These are phyloP conservation scores for Eristalinus sepulchralis DNA, from an alignment of 2,888 invertebrate genomes.

Conservation along the genomic window DNA sequence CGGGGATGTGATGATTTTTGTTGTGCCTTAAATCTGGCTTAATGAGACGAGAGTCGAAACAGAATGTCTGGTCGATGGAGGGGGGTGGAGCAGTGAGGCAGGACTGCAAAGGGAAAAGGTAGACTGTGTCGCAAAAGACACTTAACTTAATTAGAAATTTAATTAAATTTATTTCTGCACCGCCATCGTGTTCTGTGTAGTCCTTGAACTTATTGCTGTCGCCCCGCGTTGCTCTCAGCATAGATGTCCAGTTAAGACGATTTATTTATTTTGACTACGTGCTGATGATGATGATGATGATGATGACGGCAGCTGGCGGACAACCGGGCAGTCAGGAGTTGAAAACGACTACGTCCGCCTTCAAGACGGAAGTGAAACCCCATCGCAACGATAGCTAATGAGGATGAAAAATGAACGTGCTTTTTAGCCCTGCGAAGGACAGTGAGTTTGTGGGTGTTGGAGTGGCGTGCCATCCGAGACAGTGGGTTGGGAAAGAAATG, in stretches of 20 bases:
- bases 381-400: constrained; percentile 56
- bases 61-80: neutral
- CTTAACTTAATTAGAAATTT: constrained; percentile 68
- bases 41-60: constrained; percentile 39
- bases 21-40: constrained; percentile 54
- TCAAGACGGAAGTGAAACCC: constrained; percentile 57
- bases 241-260: constrained; percentile 61
- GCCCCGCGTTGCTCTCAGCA: neutral
- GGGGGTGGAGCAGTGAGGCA: neutral
- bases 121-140: constrained; percentile 30
- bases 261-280: constrained; percentile 68
- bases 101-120: constrained; percentile 7
- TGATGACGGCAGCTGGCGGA: neutral
- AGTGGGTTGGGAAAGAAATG: constrained; percentile 12
- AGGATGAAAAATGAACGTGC: constrained; percentile 67
- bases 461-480: neutral
- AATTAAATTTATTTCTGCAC: constrained; percentile 67
- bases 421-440: constrained; percentile 28
- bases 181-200: constrained; percentile 44
- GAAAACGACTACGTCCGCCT: constrained; percentile 15
- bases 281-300: constrained; percentile 51
- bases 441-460: neutral
- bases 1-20: constrained; percentile 10
- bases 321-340: neutral
- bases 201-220: neutral